Evolutionary conservation across 2,888 invertebrate genomes (phyloP).

Genomic region (Cosmia trapezina): DNA sequence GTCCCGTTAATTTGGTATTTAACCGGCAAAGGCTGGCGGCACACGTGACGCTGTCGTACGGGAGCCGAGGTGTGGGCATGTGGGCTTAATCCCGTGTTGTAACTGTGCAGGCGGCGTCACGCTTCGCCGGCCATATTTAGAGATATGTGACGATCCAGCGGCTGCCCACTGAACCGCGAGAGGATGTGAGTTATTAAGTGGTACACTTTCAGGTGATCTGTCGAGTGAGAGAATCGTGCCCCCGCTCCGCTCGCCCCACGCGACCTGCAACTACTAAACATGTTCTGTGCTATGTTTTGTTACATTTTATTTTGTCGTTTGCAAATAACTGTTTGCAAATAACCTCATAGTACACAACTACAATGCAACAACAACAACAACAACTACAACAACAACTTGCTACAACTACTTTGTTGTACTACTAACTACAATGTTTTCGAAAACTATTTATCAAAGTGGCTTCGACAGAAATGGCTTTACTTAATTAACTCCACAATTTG

Average conservation of each 20-base stretch:
- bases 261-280: conserved; percentile 64
- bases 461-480: no score
- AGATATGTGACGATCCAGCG: conserved; percentile 90
- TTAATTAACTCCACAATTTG: background rate
- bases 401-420: no score
- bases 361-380: no score
- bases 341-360: no score
- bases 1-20: conserved; percentile 56
- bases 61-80: conserved; percentile 58
- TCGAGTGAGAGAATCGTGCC: conserved; percentile 89
- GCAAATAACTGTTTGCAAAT: background rate
- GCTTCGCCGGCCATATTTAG: conserved; percentile 88
- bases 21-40: conserved; percentile 52
- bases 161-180: conserved; percentile 89
- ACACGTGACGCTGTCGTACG: conserved; percentile 51
- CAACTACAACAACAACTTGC: no score
- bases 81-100: conserved; percentile 74
- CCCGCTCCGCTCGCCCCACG: conserved; percentile 64
- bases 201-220: conserved; percentile 90
- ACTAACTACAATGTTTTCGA: background rate
- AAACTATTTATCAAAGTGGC: background rate
- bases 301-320: background rate
- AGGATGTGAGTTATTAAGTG: conserved; percentile 90
- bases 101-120: conserved; percentile 74
- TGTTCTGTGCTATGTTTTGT: conserved; percentile 16